These are phyloP conservation scores for Bombus haemorrhoidalis DNA, from an alignment of 1,140 invertebrate species.

Conservation along the genomic window DNA sequence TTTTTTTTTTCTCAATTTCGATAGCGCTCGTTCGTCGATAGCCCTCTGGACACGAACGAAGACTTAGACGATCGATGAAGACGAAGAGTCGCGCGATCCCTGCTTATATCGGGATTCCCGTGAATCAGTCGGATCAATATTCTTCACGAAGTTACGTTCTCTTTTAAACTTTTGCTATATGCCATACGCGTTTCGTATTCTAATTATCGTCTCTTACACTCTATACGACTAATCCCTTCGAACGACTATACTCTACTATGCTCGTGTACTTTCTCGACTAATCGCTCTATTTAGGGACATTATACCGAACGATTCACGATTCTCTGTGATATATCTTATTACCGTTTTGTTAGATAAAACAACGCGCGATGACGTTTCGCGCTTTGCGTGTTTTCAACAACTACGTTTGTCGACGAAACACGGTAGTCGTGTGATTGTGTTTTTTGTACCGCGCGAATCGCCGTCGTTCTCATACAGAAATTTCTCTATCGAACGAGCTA, in stretches of 20 bases:
- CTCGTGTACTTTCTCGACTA: slow-evolving; percentile 22
- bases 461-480: slow-evolving; percentile 16
- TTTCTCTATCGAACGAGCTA: slow-evolving; percentile 2
- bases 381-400: neutral
- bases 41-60: neutral
- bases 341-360: neutral
- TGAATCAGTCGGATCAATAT: neutral
- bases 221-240: slow-evolving; percentile 13
- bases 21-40: neutral
- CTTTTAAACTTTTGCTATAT: slow-evolving; percentile 3
- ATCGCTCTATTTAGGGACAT: slow-evolving; percentile 8
- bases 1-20: neutral
- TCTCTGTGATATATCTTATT: slow-evolving; percentile 58
- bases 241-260: neutral
- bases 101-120: neutral
- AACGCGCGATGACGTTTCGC: neutral
- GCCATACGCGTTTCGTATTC: slow-evolving; percentile 26
- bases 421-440: neutral
- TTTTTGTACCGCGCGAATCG: neutral
- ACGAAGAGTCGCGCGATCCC: neutral
- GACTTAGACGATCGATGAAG: neutral
- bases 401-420: neutral
- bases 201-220: neutral
- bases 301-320: slow-evolving; percentile 41
- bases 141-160: neutral